Evolutionary conservation across 2,888 invertebrate species (phyloP), one percentile per base, ranked within the genome.

Genomic region (Caenorhabditis japonica): DNA sequence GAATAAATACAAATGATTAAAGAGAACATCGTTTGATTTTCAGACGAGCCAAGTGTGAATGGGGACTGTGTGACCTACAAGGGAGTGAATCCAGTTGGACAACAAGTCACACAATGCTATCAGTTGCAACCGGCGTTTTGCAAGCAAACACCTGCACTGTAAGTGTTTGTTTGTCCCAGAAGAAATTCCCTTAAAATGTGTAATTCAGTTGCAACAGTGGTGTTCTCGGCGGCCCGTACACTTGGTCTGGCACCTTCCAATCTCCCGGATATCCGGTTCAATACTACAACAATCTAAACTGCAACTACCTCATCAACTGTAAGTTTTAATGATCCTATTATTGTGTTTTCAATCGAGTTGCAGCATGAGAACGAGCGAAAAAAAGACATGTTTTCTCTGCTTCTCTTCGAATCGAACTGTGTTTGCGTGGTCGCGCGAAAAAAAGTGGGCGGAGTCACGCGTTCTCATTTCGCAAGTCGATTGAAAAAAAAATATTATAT

Each of bases 151-250:
- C 58, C 62, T 4, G 61, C 70, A n/a, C 51, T 71, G 70, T 69
- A n/a, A 46, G 61, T 44, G 25, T 12, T 33, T 10, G 15, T 10
- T 21, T 15, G 2, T 46, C 8, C 2, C 43, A n/a, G 53, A 17
- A 15, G n/a, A n/a, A n/a, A n/a, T n/a, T n/a, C n/a, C n/a, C n/a
- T n/a, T n/a, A n/a, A n/a, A n/a, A n/a, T n/a, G n/a, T n/a, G n/a
- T n/a, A n/a, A 33, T 58, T 30, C 52, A 68, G 68, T 27, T 73
- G 73, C 47, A 73, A 73, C 25, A 43, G 68, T 39, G 68, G 36
- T 19, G 25, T 8, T n/a, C 13, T 60, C 7, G 97, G 97, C 0
- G 91, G 94, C 4, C 92, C 95, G 55, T 93, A 2, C 21, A 61
- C 46, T 1, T 25, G 68, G 25, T 41, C 25, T 8, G 74, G 74